Evolutionary conservation across 2,797 vertebrate species (phyloP), one percentile per base, ranked within the genome.

Genomic region (Falco concolor): DNA sequence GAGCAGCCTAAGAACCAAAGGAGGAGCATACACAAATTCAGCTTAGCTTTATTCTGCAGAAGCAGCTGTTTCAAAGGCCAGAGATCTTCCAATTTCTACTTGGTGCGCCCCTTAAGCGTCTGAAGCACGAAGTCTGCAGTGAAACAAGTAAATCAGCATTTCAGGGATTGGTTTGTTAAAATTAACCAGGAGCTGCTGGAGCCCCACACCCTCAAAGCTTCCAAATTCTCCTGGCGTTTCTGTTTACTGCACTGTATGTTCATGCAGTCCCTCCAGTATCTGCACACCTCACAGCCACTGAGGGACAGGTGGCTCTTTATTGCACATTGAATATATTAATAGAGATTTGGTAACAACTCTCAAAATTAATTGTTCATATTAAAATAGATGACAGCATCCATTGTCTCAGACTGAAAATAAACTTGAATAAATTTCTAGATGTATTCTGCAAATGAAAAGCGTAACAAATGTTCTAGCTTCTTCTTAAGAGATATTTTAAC

Each of bases 161-260:
- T 44, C 38, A 23, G 17, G 2, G 20, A 57, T 0, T 18, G 9
- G 19, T 54, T 53, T 54, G 65, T 42, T 64, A 45, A 80, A 90
- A 64, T 40, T 2, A 65, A 10, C 8, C 15, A 59, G 22, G 22
- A 83, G 16, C 36, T 85, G 70, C 36, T 85, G 49, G 13, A 86
- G 6, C 10, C 9, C 10, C n/a, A 5, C 1, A 0, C 25, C 13
- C 30, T 57, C 27, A 1, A 80, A 75, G n/a, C 25, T 84, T 47
- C 13, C 44, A 32, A 72, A 78, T 63, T 81, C 78, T 54, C 22
- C 40, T n/a, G 21, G 18, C 17, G 13, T 40, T 95, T 90, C 50
- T 38, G 22, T 59, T 88, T 13, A 22, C 18, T 38, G n/a, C 19
- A 27, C 2, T 59, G 36, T 18, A 27, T 7, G 5, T 76, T 73